Evolutionary conservation across 2,888 invertebrate species (phyloP), one percentile per base, ranked within the genome.

Genomic region (Pseudococcus jackbeardsleyi): DNA sequence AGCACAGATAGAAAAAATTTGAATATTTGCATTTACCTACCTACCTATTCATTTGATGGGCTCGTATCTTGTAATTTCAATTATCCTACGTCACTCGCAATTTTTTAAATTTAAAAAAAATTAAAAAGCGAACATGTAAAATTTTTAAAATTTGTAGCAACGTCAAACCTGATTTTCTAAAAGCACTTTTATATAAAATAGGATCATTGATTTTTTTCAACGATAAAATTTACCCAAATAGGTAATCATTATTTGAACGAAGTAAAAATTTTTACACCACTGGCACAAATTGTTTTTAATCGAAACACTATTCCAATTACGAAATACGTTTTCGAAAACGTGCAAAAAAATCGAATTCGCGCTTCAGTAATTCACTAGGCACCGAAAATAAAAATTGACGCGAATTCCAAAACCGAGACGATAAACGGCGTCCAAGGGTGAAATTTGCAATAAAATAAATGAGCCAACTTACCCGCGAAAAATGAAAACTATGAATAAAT

Each of bases 381-480:
- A 50, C 50, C 12, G 50, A 42, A 15, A 50, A 12, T 50, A 50
- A 50, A 50, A 50, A 50, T 50, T 1, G n/a, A 64, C 22, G 19
- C 64, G 22, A 33, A 64, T 19, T 11, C 9, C 8, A 8, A 42
- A 42, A 42, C 42, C 19, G 15, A 64, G 9, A 64, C 64, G 64
- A 64, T 8, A 72, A 33, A 33, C 26, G 33, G 4, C 17, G 8
- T 8, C 42, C 42, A n/a, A 64, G 33, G 15, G 15, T 4, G 19
- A 72, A 72, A 72, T 3, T 82, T 11, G 46, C 46, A 46, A 19
- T 42, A 22, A 82, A 82, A 82, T 46, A 82, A 72, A 77, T 39
- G 17, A 77, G 39, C 39, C 77, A 77, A 82, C 79, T 82, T 82
- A 82, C 79, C 79, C 79, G 72, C 79, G 79, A 82, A 82, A 77